Evolutionary conservation across 2,113 vertebrate genomes (phyloP), one percentile per base, ranked within the genome.

Genomic region (Dromaius novaehollandiae): DNA sequence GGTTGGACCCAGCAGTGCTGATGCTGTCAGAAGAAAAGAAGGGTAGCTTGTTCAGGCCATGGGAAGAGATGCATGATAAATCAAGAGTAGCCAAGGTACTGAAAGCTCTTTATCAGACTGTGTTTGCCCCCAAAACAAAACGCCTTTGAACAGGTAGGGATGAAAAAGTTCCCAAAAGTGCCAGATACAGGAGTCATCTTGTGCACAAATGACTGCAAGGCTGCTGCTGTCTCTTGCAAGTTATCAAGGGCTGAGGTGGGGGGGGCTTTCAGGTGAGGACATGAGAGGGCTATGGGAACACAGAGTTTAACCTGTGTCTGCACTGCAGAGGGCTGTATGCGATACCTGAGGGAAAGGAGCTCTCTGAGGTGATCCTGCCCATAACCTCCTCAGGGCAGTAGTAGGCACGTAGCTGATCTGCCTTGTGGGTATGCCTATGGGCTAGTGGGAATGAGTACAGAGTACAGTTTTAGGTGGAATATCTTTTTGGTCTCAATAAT

Each of bases 301-400:
- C 6, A 21, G 7, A 2, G 3, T 20, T 91, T 79, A 25, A 64
- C 36, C 7, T 18, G 2, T n/a, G 71, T 64, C 25, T 16, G 82
- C 55, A 20, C 10, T 48, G 21, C 81, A 50, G 51, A 92, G 40
- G 60, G 12, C 30, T 0, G 0, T 20, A 24, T 60, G 18, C 18
- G 17, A 19, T 19, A 48, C 46, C 40, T 44, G 11, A 84, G 6
- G 14, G 28, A 93, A 80, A 17, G 60, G 18, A 86, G 14, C 28
- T 36, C 32, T 76, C 28, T 9, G 7, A 10, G 15, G 32, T 26
- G 4, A 65, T 13, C 1, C 22, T 70, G 9, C 55, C 30, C 50
- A 70, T 40, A 58, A 4, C 26, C 36, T 50, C 3, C 2, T 18
- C 14, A 30, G 1, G 71, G 48, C 36, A 30, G 7, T 30, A n/a